Conservation (phyloP, 2,113 vertebrate species). For the Lepus americanus region DNA sequence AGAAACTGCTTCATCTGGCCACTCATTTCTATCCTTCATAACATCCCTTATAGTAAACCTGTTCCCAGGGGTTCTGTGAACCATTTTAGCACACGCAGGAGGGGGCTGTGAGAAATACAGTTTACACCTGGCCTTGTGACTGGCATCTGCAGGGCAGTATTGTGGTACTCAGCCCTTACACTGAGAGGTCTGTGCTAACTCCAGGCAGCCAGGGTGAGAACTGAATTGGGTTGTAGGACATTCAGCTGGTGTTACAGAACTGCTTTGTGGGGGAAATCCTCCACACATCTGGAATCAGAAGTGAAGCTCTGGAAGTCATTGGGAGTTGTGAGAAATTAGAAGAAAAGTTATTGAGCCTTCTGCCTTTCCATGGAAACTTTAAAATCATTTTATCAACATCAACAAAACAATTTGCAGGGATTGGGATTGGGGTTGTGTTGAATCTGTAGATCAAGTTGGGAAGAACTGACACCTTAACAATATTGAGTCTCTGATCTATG, state of each 20-base stretch:
- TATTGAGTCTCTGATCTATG: background rate
- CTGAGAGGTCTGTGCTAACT: too few species aligned
- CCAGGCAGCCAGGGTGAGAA: too few species aligned
- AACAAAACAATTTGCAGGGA: slow-evolving; percentile 29
- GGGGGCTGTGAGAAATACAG: too few species aligned
- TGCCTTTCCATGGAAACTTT: background rate
- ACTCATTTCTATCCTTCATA: background rate
- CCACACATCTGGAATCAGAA: background rate
- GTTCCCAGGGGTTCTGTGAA: background rate
- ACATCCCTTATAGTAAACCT: background rate
- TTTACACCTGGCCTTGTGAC: too few species aligned
- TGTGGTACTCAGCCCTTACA: too few species aligned
- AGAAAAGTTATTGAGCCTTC: background rate
- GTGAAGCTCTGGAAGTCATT: background rate
- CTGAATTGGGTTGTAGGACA: background rate
- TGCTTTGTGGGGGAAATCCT: background rate
- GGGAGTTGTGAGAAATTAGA: background rate
- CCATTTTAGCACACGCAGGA: too few species aligned
- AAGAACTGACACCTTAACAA: slow-evolving; percentile 22
- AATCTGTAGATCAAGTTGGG: background rate
- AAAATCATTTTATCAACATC: background rate
- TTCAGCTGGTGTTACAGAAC: background rate
- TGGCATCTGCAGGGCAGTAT: too few species aligned
- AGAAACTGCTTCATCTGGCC: background rate
- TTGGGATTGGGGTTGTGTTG: background rate